Base-by-base conservation (phyloP, 2,888 invertebrate species). In the Drosophila flavopinicola region DNA sequence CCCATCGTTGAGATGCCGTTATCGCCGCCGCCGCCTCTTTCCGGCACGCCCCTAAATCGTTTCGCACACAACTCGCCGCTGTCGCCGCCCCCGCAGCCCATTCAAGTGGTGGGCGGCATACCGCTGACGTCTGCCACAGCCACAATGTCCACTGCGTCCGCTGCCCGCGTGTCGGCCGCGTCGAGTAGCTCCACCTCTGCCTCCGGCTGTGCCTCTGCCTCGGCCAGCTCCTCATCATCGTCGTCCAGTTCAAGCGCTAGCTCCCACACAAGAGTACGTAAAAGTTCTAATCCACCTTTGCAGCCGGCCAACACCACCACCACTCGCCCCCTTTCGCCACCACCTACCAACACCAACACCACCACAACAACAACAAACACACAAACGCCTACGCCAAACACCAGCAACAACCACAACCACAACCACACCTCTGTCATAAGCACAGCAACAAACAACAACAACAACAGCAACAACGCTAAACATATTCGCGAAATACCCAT, bases 1-100 rank as follows among this genome's bases (percentile, higher is more conserved):
- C 92, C 92, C 52, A 90, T 92, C 48, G 88, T 92, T 20, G 92
- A 92, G 77, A 91, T 91, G 90, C 92, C 92, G 7, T 70, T 90
- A 11, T 91, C 91, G 11, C 91, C 91, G 37, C 88, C 90, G n/a
- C 88, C 91, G 39, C 88, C 90, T 6, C 88, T 67, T 1, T 54
- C 49, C 0, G 68, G 57, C 47, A 66, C 89, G 24, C 71, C 86
- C 39, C 45, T 72, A 9, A 68, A 71, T 47, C 82, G 87, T n/a
- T 85, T 77, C 38, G 66, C 73, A 1, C 65, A 59, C 23, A 87
- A 42, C 30, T 80, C 77, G 10, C 88, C 90, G 5, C 25, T 89
- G 10, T 90, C 89, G 24, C 89, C 89, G 32, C 89, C 89, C 1
- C 89, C 89, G 4, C 89, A 89, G 23, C 88, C 89, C 10, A 85